phyloP scores from a whole-genome alignment of 2,113 vertebrate species.

The Odocoileus virginianus region DNA sequence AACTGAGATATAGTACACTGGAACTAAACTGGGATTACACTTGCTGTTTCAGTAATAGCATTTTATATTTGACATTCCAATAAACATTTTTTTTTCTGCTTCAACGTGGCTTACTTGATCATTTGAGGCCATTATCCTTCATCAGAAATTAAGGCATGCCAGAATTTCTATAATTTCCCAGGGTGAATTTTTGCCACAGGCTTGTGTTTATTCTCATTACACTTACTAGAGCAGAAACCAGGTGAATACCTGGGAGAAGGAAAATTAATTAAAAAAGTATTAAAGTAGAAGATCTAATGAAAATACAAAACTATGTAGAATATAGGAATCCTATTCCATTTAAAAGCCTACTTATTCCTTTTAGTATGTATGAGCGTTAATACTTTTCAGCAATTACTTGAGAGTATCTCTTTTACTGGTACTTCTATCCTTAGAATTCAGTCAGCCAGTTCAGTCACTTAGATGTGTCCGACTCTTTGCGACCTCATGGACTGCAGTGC shows the following conservation, averaged over 20 bases:
- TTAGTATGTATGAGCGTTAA: background rate
- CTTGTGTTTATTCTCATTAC: constrained; percentile 11
- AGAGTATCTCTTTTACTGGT: background rate
- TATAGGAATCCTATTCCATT: background rate
- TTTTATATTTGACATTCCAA: constrained; percentile 23
- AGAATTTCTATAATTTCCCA: background rate
- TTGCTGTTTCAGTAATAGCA: background rate
- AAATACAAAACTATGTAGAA: background rate
- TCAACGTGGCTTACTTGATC: background rate
- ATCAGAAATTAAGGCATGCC: background rate
- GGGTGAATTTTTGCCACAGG: background rate
- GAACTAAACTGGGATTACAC: background rate
- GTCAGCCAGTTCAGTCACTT: background rate
- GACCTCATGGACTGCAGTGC: background rate
- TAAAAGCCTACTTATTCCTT: background rate
- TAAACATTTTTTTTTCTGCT: background rate
- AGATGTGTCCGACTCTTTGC: background rate
- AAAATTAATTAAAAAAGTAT: constrained; percentile 29
- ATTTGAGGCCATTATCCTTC: background rate
- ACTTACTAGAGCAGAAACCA: background rate
- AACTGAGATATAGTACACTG: background rate
- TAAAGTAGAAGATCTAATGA: constrained; percentile 1
- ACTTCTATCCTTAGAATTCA: background rate
- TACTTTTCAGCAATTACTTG: background rate
- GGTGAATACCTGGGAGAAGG: constrained; percentile 34